Evolutionary conservation across 2,113 vertebrate genomes (phyloP), one percentile per base, ranked within the genome.

Genomic region (Chroicocephalus ridibundus): DNA sequence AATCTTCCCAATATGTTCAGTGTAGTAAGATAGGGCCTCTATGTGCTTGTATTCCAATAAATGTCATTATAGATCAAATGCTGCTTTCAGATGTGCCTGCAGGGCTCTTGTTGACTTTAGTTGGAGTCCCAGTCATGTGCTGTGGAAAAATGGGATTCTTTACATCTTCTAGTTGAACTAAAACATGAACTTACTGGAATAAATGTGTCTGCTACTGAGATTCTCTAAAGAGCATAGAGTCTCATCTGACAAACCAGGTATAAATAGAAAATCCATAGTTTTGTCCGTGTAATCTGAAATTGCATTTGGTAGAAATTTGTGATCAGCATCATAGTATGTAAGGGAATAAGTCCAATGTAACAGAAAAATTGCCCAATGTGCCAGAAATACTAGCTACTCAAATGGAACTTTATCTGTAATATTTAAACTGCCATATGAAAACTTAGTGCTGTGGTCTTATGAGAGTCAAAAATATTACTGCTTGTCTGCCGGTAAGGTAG

Each of bases 401-500:
- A 62, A 58, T 29, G 9, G 72, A 72, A 49, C 68, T 64, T 78
- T 49, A 49, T 52, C 69, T 88, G 38, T 65, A 64, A 7, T 89
- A 38, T 95, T 95, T 94, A 90, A 94, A 34, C 66, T 93, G 52
- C 40, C 74, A 44, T 44, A 58, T 57, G 47, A 92, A 82, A 93
- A 42, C 60, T 80, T 90, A 25, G 49, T 77, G 54, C 49, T 91
- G 52, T 93, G 85, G 42, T 46, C 52, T 82, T 40, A 25, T 1
- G 6, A 18, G 87, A 88, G 65, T 80, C 58, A 32, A 38, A 95
- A 91, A 84, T 81, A 65, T 71, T 54, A 29, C 72, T 69, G 64
- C 60, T 74, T 82, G 49, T 75, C 61, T 96, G 38, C 71, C 9
- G 3, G 42, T 16, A 40, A 75, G 38, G 66, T n/a, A 36, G 51